A percentile compares a stretch with the other conserved stretches of the same genome.
Conservation (phyloP, 2,888 invertebrate genomes). For the Ectobius pallidus region DNA sequence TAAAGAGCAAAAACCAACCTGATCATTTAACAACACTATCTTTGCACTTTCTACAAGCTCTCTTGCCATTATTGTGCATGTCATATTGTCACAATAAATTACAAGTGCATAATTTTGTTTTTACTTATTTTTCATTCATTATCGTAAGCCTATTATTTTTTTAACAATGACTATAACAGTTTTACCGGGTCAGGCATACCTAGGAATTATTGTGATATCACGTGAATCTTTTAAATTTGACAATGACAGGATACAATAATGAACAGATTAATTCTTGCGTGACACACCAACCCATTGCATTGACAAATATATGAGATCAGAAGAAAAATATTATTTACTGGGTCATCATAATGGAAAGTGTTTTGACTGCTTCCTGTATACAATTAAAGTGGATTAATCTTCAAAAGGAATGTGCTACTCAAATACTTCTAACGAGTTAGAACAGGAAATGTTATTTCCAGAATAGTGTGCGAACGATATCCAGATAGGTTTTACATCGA, state of each 20-base stretch:
- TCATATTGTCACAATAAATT: background rate
- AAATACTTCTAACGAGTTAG: background rate
- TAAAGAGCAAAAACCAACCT: conserved; percentile 16
- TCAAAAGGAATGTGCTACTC: conserved; percentile 18
- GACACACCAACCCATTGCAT: conserved; percentile 12
- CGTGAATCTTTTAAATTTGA: too few species aligned
- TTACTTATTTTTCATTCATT: too few species aligned
- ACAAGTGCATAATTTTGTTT: background rate
- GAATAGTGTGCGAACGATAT: background rate
- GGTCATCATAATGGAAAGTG: background rate
- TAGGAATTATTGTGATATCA: too few species aligned
- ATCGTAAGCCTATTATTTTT: background rate
- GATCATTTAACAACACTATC: conserved; percentile 12
- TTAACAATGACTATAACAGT: too few species aligned
- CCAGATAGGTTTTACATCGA: conserved; percentile 16
- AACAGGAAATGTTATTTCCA: conserved; percentile 1
- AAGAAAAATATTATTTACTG: conserved; percentile 25
- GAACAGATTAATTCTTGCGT: background rate
- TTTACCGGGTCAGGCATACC: too few species aligned
- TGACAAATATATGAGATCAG: conserved; percentile 28
- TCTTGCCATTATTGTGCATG: conserved; percentile 13
- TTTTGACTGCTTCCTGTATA: conserved; percentile 3
- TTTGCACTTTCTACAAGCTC: conserved; percentile 27
- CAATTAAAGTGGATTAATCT: background rate
- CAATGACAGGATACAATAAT: background rate